Percentiles rank a stretch among this genome's conserved stretches.
phyloP scores from a whole-genome alignment of 2,888 invertebrate species.

The Drosophila peninsularis region DNA sequence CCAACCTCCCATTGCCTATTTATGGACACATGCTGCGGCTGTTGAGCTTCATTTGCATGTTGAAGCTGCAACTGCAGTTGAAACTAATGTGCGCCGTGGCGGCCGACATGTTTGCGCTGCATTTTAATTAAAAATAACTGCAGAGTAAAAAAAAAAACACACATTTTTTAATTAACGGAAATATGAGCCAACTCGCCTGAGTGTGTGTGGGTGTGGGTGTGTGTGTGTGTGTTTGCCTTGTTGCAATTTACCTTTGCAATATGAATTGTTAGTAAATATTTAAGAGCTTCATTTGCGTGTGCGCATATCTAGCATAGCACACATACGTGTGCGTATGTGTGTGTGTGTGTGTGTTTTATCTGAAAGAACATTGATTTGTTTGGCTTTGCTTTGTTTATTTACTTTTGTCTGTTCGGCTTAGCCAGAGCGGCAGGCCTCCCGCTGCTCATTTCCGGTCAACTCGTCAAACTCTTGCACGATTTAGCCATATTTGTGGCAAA shows the following conservation, averaged over 20 bases:
- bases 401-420: slow-evolving; percentile 4
- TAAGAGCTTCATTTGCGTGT: slow-evolving; percentile 9
- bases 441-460: slow-evolving; percentile 50
- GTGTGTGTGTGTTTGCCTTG: background rate
- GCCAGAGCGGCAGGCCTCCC: slow-evolving; percentile 42
- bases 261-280: slow-evolving; percentile 14
- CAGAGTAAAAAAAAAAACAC: slow-evolving; percentile 13
- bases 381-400: slow-evolving; percentile 17
- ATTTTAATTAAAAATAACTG: slow-evolving; percentile 74
- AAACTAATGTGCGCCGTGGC: slow-evolving; percentile 9
- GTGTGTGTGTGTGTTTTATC: slow-evolving; percentile 1
- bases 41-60: slow-evolving; percentile 55
- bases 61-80: slow-evolving; percentile 37
- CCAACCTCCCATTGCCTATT: slow-evolving; percentile 43
- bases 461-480: slow-evolving; percentile 39
- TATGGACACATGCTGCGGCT: slow-evolving; percentile 45
- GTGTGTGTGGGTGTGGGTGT: background rate
- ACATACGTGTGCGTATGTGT: slow-evolving; percentile 1
- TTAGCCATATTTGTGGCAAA: slow-evolving; percentile 45
- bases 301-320: slow-evolving; percentile 1
- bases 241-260: slow-evolving; percentile 15
- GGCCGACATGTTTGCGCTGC: slow-evolving; percentile 39
- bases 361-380: slow-evolving; percentile 29
- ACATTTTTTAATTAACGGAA: slow-evolving; percentile 66
- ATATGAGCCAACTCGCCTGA: slow-evolving; percentile 27